Base-by-base conservation (phyloP, 1,140 invertebrate species). In the Diorhabda elongata region DNA sequence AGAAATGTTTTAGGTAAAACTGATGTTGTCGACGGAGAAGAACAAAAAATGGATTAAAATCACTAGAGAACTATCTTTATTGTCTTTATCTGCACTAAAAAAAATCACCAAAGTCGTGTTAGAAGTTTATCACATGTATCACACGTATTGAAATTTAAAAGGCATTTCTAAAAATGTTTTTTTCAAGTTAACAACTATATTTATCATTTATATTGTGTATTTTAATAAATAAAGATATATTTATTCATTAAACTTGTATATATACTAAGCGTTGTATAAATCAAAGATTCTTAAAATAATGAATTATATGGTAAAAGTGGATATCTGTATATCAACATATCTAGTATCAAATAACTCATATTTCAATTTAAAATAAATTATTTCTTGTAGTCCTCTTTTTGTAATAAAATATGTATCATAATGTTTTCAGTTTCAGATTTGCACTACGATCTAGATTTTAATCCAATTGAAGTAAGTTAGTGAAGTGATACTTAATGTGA, bases 1-100 rank as follows among this genome's bases (percentile, higher is more conserved):
- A 26, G 2, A 52, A 3, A 6, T 52, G 47, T 8, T 52, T 52
- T 52, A 52, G 47, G 47, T 52, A 3, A 74, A 81, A 45, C 73
- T 81, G 44, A 78, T 81, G 72, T 66, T 81, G 42, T 71, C 76
- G 5, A 75, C 72, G 68, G 78, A 76, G 72, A 75, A 76, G 57
- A 72, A 76, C 43, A 69, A 72, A 11, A 64, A 59, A 41, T 78
- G 77, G 77, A 66, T 73, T 69, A 71, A 41, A 61, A 76, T 74
- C 56, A 73, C 74, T 43, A 74, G 66, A 58, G 71, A 76, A 26
- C 70, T 78, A 4, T 67, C 70, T 56, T 64, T 57, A 47, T 67
- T 74, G 57, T 75, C 73, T 68, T 73, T 74, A 52, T 64, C 58
- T 42, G 71, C 73, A 66, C 73, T 75, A 66, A 64, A 72, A 45